These are phyloP conservation scores for Mactra quadrangularis DNA, from an alignment of 1,140 invertebrate genomes.

Conservation along the genomic window DNA sequence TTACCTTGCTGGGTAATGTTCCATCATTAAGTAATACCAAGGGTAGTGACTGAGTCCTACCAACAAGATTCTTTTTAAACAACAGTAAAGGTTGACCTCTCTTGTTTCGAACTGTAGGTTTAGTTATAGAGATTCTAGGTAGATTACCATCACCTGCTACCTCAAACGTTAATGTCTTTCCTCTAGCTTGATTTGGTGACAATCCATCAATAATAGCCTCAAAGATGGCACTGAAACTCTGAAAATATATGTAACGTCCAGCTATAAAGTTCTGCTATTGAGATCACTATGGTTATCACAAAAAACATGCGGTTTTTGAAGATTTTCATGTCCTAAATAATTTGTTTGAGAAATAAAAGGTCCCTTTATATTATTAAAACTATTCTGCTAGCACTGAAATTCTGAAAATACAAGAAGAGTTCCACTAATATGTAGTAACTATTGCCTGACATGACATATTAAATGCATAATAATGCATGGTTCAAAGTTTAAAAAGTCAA, in stretches of 20 bases:
- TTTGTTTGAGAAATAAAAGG: too few species aligned
- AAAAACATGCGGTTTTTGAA: too few species aligned
- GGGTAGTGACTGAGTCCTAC: conserved; percentile 76
- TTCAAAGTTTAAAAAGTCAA: too few species aligned
- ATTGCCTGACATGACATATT: too few species aligned
- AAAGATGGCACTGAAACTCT: conserved; percentile 82
- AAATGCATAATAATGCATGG: too few species aligned
- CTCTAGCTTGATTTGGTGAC: conserved; percentile 75
- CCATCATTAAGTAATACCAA: conserved; percentile 82
- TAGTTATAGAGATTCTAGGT: conserved; percentile 80
- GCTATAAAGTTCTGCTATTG: not conserved
- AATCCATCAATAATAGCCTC: conserved; percentile 82
- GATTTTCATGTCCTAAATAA: too few species aligned
- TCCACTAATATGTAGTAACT: too few species aligned
- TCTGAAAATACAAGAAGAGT: too few species aligned
- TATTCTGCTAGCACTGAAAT: too few species aligned
- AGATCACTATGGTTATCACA: too few species aligned
- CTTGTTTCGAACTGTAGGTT: conserved; percentile 82
- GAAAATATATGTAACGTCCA: conserved; percentile 47
- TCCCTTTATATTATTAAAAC: too few species aligned
- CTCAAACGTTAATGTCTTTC: conserved; percentile 81
- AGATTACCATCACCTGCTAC: conserved; percentile 83
- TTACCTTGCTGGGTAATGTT: conserved; percentile 82
- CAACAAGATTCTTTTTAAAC: conserved; percentile 81
- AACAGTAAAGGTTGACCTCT: conserved; percentile 82